phyloP scores from a whole-genome alignment of 2,113 vertebrate species.

The Halcyon malimbica region DNA sequence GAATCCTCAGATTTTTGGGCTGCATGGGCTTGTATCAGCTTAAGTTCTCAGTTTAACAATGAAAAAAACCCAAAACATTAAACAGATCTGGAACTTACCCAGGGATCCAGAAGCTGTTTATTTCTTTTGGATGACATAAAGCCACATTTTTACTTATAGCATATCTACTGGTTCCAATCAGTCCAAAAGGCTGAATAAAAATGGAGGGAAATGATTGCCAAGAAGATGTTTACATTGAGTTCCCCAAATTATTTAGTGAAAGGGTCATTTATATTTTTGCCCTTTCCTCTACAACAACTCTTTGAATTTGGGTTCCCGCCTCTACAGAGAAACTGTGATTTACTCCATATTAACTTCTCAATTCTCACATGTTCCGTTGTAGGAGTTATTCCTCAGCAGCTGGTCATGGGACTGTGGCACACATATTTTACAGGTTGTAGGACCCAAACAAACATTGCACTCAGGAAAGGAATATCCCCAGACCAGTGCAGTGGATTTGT shows the following conservation, averaged over 20 bases:
- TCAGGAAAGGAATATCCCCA: background rate
- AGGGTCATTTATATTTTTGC: background rate
- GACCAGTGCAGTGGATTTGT: background rate
- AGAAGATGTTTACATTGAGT: background rate
- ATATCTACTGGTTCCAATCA: background rate
- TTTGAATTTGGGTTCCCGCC: background rate
- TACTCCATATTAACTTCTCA: background rate
- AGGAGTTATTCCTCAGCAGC: background rate
- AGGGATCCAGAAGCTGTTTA: background rate
- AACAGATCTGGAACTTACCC: background rate
- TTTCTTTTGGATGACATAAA: background rate
- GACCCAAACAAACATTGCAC: accelerated
- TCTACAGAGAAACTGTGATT: background rate
- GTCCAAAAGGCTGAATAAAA: background rate
- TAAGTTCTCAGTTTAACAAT: background rate
- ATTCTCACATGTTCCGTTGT: background rate
- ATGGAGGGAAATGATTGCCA: background rate
- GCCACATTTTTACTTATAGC: background rate
- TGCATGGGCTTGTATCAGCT: background rate
- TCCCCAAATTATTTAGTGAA: background rate
- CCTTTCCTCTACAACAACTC: background rate
- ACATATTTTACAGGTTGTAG: background rate
- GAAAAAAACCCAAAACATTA: background rate
- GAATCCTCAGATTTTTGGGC: background rate
- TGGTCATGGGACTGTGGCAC: accelerated